A percentile compares a stretch with the other conserved stretches of the same genome.
These are phyloP conservation scores for Eristalis tenax DNA, from an alignment of 2,888 invertebrate species.

Conservation along the genomic window DNA sequence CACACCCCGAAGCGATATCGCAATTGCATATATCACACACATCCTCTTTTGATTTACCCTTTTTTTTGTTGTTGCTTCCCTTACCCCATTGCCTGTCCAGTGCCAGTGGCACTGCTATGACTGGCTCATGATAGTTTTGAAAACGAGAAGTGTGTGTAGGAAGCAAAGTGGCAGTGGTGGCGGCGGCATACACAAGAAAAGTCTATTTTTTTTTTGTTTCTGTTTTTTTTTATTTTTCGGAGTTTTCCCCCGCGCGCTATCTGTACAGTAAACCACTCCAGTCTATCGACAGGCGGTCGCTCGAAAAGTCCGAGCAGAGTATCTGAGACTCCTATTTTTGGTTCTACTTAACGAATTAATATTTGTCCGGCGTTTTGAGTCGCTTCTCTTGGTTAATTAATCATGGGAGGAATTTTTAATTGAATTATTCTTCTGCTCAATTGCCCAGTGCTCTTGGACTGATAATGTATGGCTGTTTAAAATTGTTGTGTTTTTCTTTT, in stretches of 20 bases:
- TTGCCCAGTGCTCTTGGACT: conserved; percentile 17
- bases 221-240: conserved; percentile 15
- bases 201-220: conserved; percentile 3
- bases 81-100: conserved; percentile 11
- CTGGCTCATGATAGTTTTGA: conserved; percentile 17
- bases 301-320: not conserved
- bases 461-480: not conserved
- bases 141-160: conserved; percentile 34
- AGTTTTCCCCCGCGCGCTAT: not conserved
- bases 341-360: conserved; percentile 45
- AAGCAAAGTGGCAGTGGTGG: conserved; percentile 23
- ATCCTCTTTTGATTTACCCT: conserved; percentile 37
- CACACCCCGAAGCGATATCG: not conserved
- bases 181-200: conserved; percentile 32
- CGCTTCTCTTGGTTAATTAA: conserved; percentile 44
- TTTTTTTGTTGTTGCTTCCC: not conserved
- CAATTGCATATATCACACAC: conserved; percentile 43
- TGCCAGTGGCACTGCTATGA: conserved; percentile 1
- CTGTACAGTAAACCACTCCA: not conserved
- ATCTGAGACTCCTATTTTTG: conserved; percentile 28
- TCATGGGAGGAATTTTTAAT: conserved; percentile 59
- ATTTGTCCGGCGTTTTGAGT: conserved; percentile 20
- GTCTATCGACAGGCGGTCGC: not conserved
- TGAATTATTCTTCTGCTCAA: conserved; percentile 45
- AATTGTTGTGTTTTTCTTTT: conserved; percentile 6